Conservation (phyloP, 2,113 vertebrate genomes). For the Zingel zingel region DNA sequence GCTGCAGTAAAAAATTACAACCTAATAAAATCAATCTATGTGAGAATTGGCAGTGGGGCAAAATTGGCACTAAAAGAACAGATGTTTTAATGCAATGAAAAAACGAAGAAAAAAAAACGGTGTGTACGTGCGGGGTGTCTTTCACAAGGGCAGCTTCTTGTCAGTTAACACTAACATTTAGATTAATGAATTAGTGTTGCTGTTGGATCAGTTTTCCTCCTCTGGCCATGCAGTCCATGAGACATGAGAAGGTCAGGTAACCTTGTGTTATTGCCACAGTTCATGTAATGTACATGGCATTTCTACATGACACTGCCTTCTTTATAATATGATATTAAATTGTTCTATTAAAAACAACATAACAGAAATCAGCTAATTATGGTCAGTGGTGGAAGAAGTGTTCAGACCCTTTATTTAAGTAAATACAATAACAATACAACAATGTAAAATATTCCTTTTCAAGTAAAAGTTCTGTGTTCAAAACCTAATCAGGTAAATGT, state of each 20-base stretch:
- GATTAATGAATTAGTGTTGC: not conserved
- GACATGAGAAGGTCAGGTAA: not conserved
- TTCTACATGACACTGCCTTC: not conserved
- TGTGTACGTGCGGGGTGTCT: not conserved
- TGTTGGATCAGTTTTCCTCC: not conserved
- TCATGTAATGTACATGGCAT: not conserved
- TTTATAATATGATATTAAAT: not conserved
- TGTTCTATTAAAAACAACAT: not conserved
- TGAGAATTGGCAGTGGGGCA: constrained; percentile 12
- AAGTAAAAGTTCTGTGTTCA: too few relatives aligned
- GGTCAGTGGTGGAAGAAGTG: too few relatives aligned
- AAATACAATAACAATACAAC: too few relatives aligned
- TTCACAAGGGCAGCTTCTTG: not conserved
- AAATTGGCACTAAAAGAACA: constrained; percentile 40
- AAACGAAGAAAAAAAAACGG: not conserved
- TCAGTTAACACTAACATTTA: constrained; percentile 22
- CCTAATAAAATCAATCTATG: constrained; percentile 47
- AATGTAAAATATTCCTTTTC: too few relatives aligned
- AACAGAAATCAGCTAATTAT: too few relatives aligned
- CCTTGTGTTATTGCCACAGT: not conserved
- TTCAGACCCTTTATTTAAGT: too few relatives aligned
- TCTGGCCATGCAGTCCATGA: not conserved
- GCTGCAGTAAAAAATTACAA: constrained; percentile 35
- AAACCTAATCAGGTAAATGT: too few relatives aligned
- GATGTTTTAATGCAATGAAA: constrained; percentile 18